Evolutionary conservation across 1,140 invertebrate genomes (phyloP), one percentile per base, ranked within the genome.

Genomic region (Lucilia sericata): DNA sequence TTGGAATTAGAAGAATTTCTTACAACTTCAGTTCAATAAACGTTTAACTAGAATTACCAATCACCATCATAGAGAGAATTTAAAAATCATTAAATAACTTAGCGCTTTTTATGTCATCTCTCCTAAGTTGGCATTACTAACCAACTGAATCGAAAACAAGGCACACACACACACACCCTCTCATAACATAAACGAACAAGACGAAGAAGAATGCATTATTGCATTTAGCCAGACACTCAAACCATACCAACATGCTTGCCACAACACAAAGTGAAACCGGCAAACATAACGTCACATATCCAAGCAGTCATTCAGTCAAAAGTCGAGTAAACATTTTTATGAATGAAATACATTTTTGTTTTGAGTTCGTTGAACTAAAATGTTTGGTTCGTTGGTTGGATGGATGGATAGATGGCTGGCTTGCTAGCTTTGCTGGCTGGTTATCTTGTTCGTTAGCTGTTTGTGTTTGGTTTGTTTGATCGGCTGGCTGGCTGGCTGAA

Each of bases 261-360:
- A 42, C 25, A 42, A 42, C 42, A 42, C 7, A 42, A 8, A 42
- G 42, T 42, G 42, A 7, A 42, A 42, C 42, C 51, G 51, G 17
- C n/a, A 13, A 12, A 55, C 19, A 70, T 7, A 30, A 30, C 25
- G 25, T 70, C 21, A 21, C 12, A 21, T 10, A 70, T n/a, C 7
- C 19, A 70, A n/a, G 17, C 65, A 25, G 65, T 21, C 65, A 70
- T 19, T 19, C 65, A 21, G 65, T 70, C n/a, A 70, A 83, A 83
- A 82, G 70, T 85, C 78, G 78, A 75, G 85, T 85, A 85, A 85
- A 83, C 81, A 85, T 82, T 76, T 85, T 85, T 85, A 85, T 85
- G 85, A 85, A 85, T 85, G 85, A 85, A 85, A 85, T 47, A 51
- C 82, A 70, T 74, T 55, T 70, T 10, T 42, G 42, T 42, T 42